Conservation (phyloP, 2,888 invertebrate genomes). For the Mayetiola destructor region DNA sequence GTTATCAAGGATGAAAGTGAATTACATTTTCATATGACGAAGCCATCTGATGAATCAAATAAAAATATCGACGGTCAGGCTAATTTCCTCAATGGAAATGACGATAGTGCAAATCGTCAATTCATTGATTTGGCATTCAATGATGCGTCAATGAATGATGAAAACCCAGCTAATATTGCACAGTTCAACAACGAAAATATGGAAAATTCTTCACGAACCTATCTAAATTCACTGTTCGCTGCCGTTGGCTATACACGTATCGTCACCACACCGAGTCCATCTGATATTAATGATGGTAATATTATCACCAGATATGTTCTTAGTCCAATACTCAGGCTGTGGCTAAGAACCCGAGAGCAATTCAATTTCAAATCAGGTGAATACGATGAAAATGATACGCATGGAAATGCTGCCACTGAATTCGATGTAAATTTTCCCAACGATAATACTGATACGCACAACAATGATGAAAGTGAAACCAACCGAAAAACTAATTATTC, state of each 20-base stretch:
- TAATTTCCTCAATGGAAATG: not conserved
- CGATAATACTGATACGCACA: not conserved
- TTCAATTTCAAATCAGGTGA: not conserved
- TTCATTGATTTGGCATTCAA: constrained; percentile 1
- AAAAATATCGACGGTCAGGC: not conserved
- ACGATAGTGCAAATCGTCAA: not conserved
- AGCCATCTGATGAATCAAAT: not conserved
- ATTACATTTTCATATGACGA: not conserved
- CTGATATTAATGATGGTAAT: not conserved
- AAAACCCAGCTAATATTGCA: not conserved
- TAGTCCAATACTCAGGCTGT: not conserved
- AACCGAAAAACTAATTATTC: constrained; percentile 1
- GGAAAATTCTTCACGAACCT: not conserved
- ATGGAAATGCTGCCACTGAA: not conserved
- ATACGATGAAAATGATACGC: not conserved
- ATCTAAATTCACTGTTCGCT: constrained; percentile 3
- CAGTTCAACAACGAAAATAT: not conserved
- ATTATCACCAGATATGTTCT: not conserved
- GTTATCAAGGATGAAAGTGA: constrained; percentile 9
- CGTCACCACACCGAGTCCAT: not conserved
- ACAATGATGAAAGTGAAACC: not conserved
- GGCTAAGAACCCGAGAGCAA: not conserved
- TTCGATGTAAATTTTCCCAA: not conserved
- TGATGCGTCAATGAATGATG: not conserved
- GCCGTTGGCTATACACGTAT: not conserved